Conservation (phyloP, 2,113 vertebrate species). For the Gallinago media region DNA sequence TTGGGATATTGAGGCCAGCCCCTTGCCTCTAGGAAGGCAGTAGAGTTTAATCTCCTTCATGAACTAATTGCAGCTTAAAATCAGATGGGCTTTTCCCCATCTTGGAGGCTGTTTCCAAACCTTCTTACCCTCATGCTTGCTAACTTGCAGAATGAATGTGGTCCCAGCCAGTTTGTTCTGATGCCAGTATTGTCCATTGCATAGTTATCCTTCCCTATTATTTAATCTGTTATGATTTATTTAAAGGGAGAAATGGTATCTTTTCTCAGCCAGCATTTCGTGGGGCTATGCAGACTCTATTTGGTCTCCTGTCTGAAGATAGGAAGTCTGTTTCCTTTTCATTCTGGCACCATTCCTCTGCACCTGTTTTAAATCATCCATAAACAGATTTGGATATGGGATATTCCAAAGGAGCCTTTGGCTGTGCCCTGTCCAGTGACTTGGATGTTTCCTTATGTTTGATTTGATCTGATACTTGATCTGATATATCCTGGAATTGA, state of each 20-base stretch:
- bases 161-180: not conserved
- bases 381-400: not conserved
- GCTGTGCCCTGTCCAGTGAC: not conserved
- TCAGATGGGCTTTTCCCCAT: not conserved
- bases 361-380: constrained; percentile 34
- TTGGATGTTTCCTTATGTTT: not conserved
- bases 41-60: not conserved
- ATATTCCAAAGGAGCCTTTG: not conserved
- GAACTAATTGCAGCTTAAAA: not conserved
- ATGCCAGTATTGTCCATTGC: not conserved
- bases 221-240: not conserved
- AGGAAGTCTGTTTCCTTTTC: constrained; percentile 33
- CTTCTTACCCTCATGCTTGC: not conserved
- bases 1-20: not conserved
- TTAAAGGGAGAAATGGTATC: not conserved
- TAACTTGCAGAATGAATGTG: not conserved
- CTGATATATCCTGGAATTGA: not conserved
- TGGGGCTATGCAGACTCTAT: not conserved
- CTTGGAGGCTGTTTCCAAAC: not conserved
- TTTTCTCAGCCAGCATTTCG: not conserved
- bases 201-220: not conserved
- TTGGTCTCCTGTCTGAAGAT: not conserved
- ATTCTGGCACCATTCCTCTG: not conserved
- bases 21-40: not conserved
- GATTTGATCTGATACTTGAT: not conserved